phyloP scores from a whole-genome alignment of 2,888 invertebrate genomes.

The Leptodirus hochenwartii region DNA sequence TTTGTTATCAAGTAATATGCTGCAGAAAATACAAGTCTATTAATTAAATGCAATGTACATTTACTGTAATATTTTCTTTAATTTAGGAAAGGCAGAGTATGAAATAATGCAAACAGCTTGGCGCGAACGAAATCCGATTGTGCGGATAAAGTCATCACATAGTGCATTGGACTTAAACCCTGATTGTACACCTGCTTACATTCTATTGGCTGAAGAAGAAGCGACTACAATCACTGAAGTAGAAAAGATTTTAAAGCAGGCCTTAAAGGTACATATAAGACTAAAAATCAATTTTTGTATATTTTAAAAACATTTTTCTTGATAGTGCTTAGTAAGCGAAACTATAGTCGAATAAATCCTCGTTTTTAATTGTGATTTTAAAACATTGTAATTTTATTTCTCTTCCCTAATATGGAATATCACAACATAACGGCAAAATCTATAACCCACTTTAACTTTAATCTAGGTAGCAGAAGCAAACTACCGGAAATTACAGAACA shows the following conservation, averaged over 20 bases:
- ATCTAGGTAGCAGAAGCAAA: conserved; percentile 61
- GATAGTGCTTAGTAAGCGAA: neutral
- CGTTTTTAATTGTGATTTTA: neutral
- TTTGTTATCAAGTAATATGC: no score
- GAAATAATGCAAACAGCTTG: conserved; percentile 94
- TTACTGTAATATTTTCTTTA: no score
- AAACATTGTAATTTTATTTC: no score
- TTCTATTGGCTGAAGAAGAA: conserved; percentile 92
- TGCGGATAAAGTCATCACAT: conserved; percentile 80
- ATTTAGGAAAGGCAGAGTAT: conserved; percentile 73
- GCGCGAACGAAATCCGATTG: conserved; percentile 84
- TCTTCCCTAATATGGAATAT: no score
- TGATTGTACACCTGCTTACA: conserved; percentile 89
- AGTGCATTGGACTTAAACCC: conserved; percentile 71
- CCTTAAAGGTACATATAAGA: no score
- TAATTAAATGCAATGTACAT: no score
- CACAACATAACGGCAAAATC: no score
- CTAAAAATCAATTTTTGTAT: conserved; percentile 5
- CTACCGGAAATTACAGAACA: conserved; percentile 60
- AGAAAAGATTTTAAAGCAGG: conserved; percentile 67
- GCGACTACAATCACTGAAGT: conserved; percentile 80
- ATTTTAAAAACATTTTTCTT: conserved; percentile 2
- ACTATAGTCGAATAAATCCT: no score
- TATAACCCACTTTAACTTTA: no score
- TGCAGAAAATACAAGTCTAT: no score